Evolutionary conservation across 1,140 invertebrate genomes (phyloP).

Genomic region (Arctopsyche grandis): DNA sequence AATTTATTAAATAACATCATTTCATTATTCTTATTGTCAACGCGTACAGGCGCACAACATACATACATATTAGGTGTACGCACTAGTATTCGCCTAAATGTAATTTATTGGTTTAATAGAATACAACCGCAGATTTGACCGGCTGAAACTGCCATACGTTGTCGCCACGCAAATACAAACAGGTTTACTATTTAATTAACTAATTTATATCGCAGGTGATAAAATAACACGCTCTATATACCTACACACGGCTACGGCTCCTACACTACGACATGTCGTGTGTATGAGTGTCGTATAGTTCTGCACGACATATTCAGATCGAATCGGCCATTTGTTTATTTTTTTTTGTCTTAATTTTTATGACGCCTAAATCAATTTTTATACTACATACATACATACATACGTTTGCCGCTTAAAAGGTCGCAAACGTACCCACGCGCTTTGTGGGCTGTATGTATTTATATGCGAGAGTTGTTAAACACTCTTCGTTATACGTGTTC

Average conservation of each 20-base stretch:
- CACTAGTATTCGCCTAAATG: constrained; percentile 4
- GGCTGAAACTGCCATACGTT: constrained; percentile 21
- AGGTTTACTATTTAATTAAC: constrained; percentile 44
- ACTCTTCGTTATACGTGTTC: constrained; percentile 11
- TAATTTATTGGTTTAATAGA: constrained; percentile 28
- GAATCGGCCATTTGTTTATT: constrained; percentile 22
- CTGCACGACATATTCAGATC: constrained; percentile 8
- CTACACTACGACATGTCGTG: too few relatives aligned
- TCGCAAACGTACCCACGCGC: not conserved
- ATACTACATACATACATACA: not conserved
- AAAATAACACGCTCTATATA: constrained; percentile 29
- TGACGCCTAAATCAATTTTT: constrained; percentile 20
- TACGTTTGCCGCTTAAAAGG: not conserved
- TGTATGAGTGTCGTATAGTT: constrained; percentile 8
- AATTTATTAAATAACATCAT: too few relatives aligned
- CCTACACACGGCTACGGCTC: not conserved
- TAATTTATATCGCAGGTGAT: constrained; percentile 41
- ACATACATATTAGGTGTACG: not conserved
- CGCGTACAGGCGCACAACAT: too few relatives aligned
- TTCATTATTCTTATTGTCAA: too few relatives aligned
- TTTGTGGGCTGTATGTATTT: not conserved
- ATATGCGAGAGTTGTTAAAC: not conserved
- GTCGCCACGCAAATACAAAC: constrained; percentile 37
- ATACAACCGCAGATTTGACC: constrained; percentile 25
- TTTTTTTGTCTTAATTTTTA: not conserved